phyloP scores from a whole-genome alignment of 1,140 invertebrate genomes.

The Heterodera carotae region DNA sequence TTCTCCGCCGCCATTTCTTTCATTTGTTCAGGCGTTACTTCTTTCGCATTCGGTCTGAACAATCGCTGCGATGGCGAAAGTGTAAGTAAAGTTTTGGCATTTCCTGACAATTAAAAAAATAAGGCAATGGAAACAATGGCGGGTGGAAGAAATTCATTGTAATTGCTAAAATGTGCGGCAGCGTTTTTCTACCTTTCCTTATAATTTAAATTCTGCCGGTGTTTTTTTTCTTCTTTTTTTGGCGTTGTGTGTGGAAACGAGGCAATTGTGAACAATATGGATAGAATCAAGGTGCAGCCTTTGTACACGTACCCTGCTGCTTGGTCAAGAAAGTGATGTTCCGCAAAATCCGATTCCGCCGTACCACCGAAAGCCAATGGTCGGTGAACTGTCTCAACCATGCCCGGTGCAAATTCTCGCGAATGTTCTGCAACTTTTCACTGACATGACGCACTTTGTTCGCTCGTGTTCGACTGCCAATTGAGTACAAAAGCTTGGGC shows the following conservation, averaged over 20 bases:
- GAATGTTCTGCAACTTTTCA: conserved; percentile 19
- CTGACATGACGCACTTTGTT: conserved; percentile 19
- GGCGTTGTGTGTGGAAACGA: too few relatives aligned
- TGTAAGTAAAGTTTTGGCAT: background rate
- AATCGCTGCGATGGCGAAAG: conserved; percentile 11
- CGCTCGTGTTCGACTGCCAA: background rate
- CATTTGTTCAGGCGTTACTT: conserved; percentile 18
- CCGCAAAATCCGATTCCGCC: conserved; percentile 24
- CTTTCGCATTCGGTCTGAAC: conserved; percentile 19
- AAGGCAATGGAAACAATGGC: too few relatives aligned
- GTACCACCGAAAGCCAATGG: conserved; percentile 23
- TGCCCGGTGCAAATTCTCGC: conserved; percentile 23
- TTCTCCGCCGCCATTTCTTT: conserved; percentile 19
- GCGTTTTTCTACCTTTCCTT: background rate
- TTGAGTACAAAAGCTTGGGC: conserved; percentile 8
- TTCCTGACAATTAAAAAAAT: conserved; percentile 9
- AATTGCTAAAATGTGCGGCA: too few relatives aligned
- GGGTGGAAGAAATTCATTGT: too few relatives aligned
- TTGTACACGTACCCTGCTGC: background rate
- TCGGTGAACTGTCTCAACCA: conserved; percentile 32
- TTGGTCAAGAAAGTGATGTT: conserved; percentile 23
- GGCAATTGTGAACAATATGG: too few relatives aligned
- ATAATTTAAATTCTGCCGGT: too few relatives aligned
- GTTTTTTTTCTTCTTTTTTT: too few relatives aligned
- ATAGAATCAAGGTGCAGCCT: background rate